Evolutionary conservation across 1,140 invertebrate species (phyloP), one percentile per base, ranked within the genome.

Genomic region (Catajapyx aquilonaris): DNA sequence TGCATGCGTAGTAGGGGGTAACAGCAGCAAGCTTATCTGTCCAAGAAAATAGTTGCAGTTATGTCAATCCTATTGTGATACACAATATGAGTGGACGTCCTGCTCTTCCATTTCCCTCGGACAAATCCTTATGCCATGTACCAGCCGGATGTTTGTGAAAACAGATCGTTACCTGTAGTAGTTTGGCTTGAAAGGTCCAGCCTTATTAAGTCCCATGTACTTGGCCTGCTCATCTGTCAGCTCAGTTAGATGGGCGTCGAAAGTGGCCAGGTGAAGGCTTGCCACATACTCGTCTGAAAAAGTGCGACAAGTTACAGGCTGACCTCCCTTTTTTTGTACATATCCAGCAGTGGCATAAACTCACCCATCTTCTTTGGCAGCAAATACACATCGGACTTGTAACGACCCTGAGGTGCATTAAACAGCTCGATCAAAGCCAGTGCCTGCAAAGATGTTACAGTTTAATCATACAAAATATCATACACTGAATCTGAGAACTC

Each of bases 341-440:
- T n/a, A 28, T 7, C 13, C 7, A 28, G 13, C 7, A 28, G 7
- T 9, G 13, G 7, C 7, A 28, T 28, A 7, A 23, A 54, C 63
- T 48, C 60, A 84, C 81, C 84, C 90, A 97, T 95, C 63, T 95
- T 96, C 66, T 96, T 96, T 34, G 91, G 91, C 46, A 97, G 61
- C 39, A 97, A 68, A 59, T 97, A 96, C 30, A 97, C 90, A 58
- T 96, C 91, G 44, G 81, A 80, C 62, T 95, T 96, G 55, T 97
- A 96, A 42, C 90, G 68, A 20, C 87, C 86, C 31, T 69, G 59
- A 10, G 90, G 90, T 7, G 90, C 91, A 64, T 95, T 95, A 54
- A 86, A 96, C 4, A 96, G 63, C 61, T 97, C 91, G 52, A 96
- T 95, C 32, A 96, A 62, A 28, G 91, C 91, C 38, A 97, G 59